Evolutionary conservation across 2,888 invertebrate genomes (phyloP), one percentile per base, ranked within the genome.

Genomic region (Tetramorium bicarinatum): DNA sequence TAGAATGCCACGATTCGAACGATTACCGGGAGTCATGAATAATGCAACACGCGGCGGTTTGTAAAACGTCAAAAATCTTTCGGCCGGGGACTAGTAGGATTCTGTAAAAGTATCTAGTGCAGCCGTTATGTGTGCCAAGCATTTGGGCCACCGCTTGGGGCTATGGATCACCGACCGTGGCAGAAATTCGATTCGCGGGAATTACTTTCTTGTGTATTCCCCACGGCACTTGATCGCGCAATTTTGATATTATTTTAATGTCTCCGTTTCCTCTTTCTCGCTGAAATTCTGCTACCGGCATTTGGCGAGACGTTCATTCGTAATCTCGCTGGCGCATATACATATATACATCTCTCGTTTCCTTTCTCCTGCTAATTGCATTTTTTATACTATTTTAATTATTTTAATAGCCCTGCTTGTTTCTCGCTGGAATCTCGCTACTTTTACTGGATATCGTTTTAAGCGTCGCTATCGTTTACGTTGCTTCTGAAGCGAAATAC

Each of bases 121-220:
- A 62, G 34, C 18, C 25, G 21, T 66, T 83, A 89, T 87, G 87
- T 86, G 62, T 90, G 90, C 76, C 86, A 86, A 66, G 82, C 74
- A 88, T 86, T 90, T 87, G 85, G 88, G 84, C 83, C 83, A 90
- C 72, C 67, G 44, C 90, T 83, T 56, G 83, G 56, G 85, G 90
- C 87, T 88, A 75, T 86, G 87, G 90, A 87, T 90, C 87, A 87
- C 71, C 80, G 81, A 41, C 54, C 80, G 54, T 18, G 34, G 29
- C 18, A 74, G 80, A 79, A 80, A 87, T 87, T 77, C 77, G 81
- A 87, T 62, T 81, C 72, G 81, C 75, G 2, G 41, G 52, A 71
- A 69, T 69, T 72, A 47, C 11, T 21, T 79, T 18, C 49, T 52
- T 54, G 29, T 59, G 25, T 66, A 41, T 59, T 82, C 29, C 29